Evolutionary conservation across 2,888 invertebrate species (phyloP), one percentile per base, ranked within the genome.

Genomic region (Operophtera brumata): DNA sequence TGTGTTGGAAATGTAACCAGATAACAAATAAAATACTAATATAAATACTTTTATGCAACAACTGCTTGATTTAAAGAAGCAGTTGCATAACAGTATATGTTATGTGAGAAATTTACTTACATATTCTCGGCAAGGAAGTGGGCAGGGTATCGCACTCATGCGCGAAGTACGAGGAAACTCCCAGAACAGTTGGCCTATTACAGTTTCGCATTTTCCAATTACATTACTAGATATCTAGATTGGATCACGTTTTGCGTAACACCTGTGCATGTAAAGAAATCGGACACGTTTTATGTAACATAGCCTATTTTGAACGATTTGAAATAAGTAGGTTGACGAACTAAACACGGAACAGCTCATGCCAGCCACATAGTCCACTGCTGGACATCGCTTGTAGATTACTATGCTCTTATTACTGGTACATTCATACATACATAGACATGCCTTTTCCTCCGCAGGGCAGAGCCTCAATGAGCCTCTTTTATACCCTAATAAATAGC

Each of bases 181-280:
- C 69, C 68, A 50, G 69, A 75, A 71, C 70, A 62, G 66, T 68
- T 59, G 61, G 73, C 64, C 67, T 71, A 61, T 72, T 70, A 69
- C 78, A 76, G 77, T 77, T 74, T 62, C 53, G 49, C 51, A 54
- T 47, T n/a, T 28, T n/a, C 25, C 13, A 20, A 10, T 10, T n/a
- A 11, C 37, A 34, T 28, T 37, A 40, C 45, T 44, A 3, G 35
- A 11, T 11, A 43, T 50, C 50, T 51, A 51, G 55, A 50, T 39
- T 34, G 28, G 8, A 40, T 40, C 32, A 41, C 25, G 28, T 40
- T 47, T 35, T 36, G 28, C 37, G 39, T 32, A 43, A 13, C 11
- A 11, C 6, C 34, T n/a, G 34, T 11, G 7, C 13, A n/a, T 20
- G 14, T 10, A 5, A 39, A 39, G 8, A 10, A 25, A 39, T 39